Evolutionary conservation across 2,888 invertebrate genomes (phyloP), one percentile per base, ranked within the genome.

Genomic region (Epinotia nisella): DNA sequence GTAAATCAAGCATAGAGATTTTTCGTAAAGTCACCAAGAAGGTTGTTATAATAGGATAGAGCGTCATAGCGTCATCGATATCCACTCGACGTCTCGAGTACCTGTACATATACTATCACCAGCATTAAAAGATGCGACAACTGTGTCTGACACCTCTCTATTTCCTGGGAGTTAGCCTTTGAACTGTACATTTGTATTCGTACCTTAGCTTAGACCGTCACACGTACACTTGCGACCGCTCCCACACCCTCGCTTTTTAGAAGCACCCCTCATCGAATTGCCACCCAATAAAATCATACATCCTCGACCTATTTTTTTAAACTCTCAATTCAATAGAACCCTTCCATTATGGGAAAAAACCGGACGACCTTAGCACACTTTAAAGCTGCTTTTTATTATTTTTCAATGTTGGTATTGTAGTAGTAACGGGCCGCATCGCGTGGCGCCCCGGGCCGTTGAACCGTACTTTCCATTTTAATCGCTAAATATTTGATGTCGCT

Each of bases 331-430:
- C 78, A 80, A 84, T 79, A 66, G 82, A 73, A 80, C 84, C 84
- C 84, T 81, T 79, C 61, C 61, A 70, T 81, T 78, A 74, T 75
- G 49, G 24, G 59, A 77, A 78, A 78, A 79, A 81, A 82, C 80
- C 76, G 83, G 84, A 81, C 87, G 90, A 88, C 90, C 90, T 90
- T 90, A 90, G 87, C 89, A 88, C 86, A 88, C 84, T 89, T 89
- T 82, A 78, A 78, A 78, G 79, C 81, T 77, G 78, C 78, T 80
- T 81, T 82, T 85, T 76, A 73, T 74, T 79, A 79, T 81, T 81
- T 83, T 82, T 80, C 80, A 81, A 80, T 77, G 77, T 76, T 79
- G 74, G 72, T 71, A 71, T 81, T 80, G 78, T 87, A 87, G 86
- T 84, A 88, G 87, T 87, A 89, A 84, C 81, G 83, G 68, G 56